Base-by-base conservation (phyloP, 2,797 vertebrate species). In the Sciurus vulgaris region DNA sequence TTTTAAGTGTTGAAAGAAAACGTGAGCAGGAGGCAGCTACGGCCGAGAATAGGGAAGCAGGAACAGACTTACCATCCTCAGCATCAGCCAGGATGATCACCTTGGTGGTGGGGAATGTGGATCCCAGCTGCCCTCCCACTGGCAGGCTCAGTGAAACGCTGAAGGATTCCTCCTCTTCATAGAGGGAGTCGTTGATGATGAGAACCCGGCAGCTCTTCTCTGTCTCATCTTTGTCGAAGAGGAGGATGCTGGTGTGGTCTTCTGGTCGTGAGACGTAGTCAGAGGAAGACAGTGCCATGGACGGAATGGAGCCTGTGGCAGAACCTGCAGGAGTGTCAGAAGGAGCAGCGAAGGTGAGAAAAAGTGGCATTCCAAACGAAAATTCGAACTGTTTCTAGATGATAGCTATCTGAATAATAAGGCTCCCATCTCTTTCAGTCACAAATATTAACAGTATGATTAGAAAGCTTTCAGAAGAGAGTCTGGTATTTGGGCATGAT, bases 91-190 rank as follows among this genome's bases (percentile, higher is more conserved):
- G 96, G 97, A 99, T 99, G 69, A 98, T 97, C 93, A 99, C 98
- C 95, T 97, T 99, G 91, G 99, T 86, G 1, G 97, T 98, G 2
- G 99, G 98, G 98, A 99, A 99, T 81, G 96, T 98, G 92, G 97
- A 70, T 54, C 99, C 99, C 97, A 99, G 92, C 96, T 98, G 98
- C 26, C 99, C 99, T 7, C 99, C 99, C 98, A 98, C 98, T 20
- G 99, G 98, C 98, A 99, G 98, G 95, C 99, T 99, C 96, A 99
- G 98, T 18, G 98, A 99, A 88, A 99, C 95, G 17, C 98, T 99
- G 93, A 99, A 99, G 97, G 97, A 99, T 98, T 99, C 99, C 18
- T 99, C 99, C 85, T 99, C 99, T 97, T 99, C 99, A 47, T 99
- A 99, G 41, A 99, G 98, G 7, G 99, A 99, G 96, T 99, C 99